Conservation (phyloP, 2,888 invertebrate species). For the Thecocarcelia acutangulata region DNA sequence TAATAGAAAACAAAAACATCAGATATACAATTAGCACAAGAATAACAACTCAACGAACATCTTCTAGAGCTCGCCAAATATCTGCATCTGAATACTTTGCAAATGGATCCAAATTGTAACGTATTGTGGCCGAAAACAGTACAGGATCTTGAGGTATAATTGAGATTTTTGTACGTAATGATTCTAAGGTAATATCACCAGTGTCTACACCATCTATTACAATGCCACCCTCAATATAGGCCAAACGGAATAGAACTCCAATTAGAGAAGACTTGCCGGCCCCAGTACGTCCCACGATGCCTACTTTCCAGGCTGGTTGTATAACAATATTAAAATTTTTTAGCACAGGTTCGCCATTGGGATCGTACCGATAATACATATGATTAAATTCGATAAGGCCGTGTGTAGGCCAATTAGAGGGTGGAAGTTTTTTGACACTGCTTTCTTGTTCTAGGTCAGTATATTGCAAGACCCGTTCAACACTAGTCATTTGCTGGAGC, state of each 20-base stretch:
- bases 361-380: constrained; percentile 84
- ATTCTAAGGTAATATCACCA: constrained; percentile 82
- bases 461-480: constrained; percentile 88
- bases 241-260: constrained; percentile 89
- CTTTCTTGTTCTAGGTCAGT: constrained; percentile 85
- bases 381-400: constrained; percentile 84
- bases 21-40: background rate
- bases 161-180: constrained; percentile 82
- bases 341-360: constrained; percentile 85
- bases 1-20: constrained; percentile 9
- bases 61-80: constrained; percentile 79
- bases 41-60: constrained; percentile 71
- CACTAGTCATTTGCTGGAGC: constrained; percentile 87
- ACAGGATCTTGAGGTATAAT: constrained; percentile 84
- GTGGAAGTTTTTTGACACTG: constrained; percentile 81
- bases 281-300: constrained; percentile 92
- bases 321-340: constrained; percentile 87
- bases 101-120: constrained; percentile 86
- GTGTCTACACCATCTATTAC: constrained; percentile 87
- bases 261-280: constrained; percentile 92
- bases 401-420: constrained; percentile 86
- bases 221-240: constrained; percentile 87
- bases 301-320: constrained; percentile 86
- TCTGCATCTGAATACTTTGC: constrained; percentile 78
- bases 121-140: constrained; percentile 84